These are phyloP conservation scores for Zaprionus lachaisei DNA, from an alignment of 1,140 invertebrate species.

Conservation along the genomic window DNA sequence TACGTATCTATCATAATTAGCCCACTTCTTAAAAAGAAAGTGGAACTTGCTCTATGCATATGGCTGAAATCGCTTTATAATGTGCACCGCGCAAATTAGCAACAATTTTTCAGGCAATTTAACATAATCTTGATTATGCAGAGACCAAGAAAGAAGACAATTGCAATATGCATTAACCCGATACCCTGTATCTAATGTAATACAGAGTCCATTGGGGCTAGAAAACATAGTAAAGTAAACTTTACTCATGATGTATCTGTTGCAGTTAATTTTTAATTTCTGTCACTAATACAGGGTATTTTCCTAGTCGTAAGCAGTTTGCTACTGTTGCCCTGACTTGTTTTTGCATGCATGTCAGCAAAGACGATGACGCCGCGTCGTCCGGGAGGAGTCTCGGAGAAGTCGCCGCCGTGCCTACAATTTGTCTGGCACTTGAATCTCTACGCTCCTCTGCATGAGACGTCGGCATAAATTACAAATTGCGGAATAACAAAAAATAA, in stretches of 20 bases:
- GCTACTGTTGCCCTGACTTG: neutral
- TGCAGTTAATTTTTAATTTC: neutral
- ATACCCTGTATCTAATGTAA: conserved; percentile 25
- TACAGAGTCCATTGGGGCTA: neutral
- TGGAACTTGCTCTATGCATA: conserved; percentile 73
- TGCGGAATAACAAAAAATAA: conserved; percentile 60
- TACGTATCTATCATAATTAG: conserved; percentile 73
- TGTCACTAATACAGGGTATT: conserved; percentile 15
- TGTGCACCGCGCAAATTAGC: conserved; percentile 72
- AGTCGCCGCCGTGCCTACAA: conserved; percentile 47
- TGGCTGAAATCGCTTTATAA: conserved; percentile 75
- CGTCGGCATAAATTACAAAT: conserved; percentile 77
- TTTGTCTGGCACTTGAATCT: conserved; percentile 66
- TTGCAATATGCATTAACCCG: conserved; percentile 31
- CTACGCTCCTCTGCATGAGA: conserved; percentile 46
- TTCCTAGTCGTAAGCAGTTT: neutral
- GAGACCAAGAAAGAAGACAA: conserved; percentile 47
- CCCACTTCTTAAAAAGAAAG: conserved; percentile 67
- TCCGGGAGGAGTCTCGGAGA: conserved; percentile 11
- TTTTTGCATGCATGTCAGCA: conserved; percentile 54
- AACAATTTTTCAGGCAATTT: conserved; percentile 82
- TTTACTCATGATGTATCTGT: no score
- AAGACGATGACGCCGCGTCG: conserved; percentile 53
- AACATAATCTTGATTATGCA: conserved; percentile 82
- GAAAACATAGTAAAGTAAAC: neutral